Conservation (phyloP, 2,888 invertebrate genomes). For the Xestia xanthographa region DNA sequence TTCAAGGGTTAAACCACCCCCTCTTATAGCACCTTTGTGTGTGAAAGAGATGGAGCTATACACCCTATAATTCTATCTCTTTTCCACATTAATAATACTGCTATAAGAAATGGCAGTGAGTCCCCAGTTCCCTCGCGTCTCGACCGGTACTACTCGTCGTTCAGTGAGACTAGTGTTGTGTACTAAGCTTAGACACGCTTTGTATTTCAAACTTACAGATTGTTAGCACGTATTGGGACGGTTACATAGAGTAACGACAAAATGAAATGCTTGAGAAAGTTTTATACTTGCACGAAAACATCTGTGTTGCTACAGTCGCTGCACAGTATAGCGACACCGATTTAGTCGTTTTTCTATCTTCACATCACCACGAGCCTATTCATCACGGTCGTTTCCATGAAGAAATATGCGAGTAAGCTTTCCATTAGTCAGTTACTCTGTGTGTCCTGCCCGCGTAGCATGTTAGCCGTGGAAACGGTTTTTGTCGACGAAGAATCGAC, state of each 20-base stretch:
- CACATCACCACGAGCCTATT: neutral
- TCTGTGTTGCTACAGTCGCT: neutral
- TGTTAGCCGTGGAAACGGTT: too few species aligned
- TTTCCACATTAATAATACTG: neutral
- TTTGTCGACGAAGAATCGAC: too few species aligned
- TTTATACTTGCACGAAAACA: neutral
- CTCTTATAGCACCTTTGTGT: neutral
- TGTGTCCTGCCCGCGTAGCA: neutral
- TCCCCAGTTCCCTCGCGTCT: constrained; percentile 13
- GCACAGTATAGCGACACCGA: neutral
- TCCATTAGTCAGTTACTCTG: constrained; percentile 20
- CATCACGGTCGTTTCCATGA: neutral
- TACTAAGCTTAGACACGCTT: constrained; percentile 61
- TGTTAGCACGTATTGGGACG: constrained; percentile 12
- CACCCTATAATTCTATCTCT: neutral
- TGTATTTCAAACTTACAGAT: constrained; percentile 40
- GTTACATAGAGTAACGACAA: neutral
- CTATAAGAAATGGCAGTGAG: neutral
- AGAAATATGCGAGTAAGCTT: neutral
- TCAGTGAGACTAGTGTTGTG: constrained; percentile 76
- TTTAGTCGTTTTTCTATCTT: neutral
- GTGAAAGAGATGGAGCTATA: neutral
- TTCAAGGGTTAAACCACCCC: neutral
- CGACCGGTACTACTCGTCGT: constrained; percentile 39
- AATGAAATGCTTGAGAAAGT: constrained; percentile 10